Base-by-base conservation (phyloP, 2,888 invertebrate genomes). In the Orthosia gracilis region DNA sequence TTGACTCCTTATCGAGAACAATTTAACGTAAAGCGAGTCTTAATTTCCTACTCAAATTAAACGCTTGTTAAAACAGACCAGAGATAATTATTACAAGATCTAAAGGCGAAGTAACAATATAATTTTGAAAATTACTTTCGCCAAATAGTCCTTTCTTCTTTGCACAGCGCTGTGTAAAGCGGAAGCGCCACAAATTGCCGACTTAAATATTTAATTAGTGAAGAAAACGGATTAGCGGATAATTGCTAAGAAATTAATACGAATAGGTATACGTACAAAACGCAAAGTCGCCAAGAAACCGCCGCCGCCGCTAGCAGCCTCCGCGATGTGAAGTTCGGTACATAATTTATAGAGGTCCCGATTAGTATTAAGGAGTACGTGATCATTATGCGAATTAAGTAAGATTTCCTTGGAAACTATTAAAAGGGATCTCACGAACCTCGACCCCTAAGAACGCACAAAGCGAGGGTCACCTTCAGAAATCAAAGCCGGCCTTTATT, bases 401-500 rank as follows among this genome's bases (percentile, higher is more conserved):
- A 89, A 93, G 92, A 94, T 94, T 93, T 93, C 90, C 92, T 91
- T 90, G 87, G 90, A 90, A 93, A 94, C 94, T 94, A 95, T 94
- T 94, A 94, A 94, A 94, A 93, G 93, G 94, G 94, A 93, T 92
- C 91, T 92, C 89, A 89, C 89, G 93, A 93, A 90, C 89, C 90
- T 89, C 88, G 85, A 91, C 90, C 92, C 91, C 88, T 89, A 92
- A 93, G 91, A 92, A 91, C 89, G 89, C 88, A 91, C 84, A 84
- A 91, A 92, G 91, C 89, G 83, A 92, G 91, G 94, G 94, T 95
- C 94, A 94, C 93, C 93, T 94, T 92, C 92, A 94, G 94, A 94
- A 95, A 96, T 95, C 95, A 95, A 95, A 95, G 94, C 93, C 93
- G 90, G 86, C 85, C 89, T 90, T 95, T 95, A 95, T 96, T 96